Evolutionary conservation across 2,797 vertebrate species (phyloP).

Genomic region (Arctocebus calabarensis): DNA sequence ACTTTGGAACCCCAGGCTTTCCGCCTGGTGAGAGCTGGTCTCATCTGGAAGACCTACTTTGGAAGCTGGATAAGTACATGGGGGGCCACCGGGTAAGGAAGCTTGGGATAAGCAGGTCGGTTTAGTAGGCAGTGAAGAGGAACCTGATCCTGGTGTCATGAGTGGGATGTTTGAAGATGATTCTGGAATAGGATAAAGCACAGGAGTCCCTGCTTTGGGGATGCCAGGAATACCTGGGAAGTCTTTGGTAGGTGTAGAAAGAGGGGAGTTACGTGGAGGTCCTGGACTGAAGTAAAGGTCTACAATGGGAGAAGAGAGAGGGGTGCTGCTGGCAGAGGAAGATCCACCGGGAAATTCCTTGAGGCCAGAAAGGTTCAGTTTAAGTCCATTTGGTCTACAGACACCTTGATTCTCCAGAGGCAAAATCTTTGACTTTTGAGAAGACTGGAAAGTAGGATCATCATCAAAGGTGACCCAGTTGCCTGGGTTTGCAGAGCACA

Average conservation of each 20-base stretch:
- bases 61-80: constrained; percentile 45
- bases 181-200: constrained; percentile 89
- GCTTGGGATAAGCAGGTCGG: constrained; percentile 28
- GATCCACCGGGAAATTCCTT: constrained; percentile 90
- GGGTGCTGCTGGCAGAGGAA: constrained; percentile 87
- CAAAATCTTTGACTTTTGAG: constrained; percentile 87
- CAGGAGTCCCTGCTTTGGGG: constrained; percentile 86
- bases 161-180: constrained; percentile 81
- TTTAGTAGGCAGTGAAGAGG: constrained; percentile 63
- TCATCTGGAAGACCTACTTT: constrained; percentile 47
- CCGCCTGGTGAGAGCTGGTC: constrained; percentile 57
- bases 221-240: constrained; percentile 88
- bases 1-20: constrained; percentile 41
- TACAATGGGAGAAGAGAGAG: constrained; percentile 92
- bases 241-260: constrained; percentile 93
- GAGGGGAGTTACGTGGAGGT: constrained; percentile 94
- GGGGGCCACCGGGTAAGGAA: constrained; percentile 34
- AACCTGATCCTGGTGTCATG: constrained; percentile 80
- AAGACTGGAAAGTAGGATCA: constrained; percentile 88
- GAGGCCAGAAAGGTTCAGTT: constrained; percentile 91
- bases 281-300: constrained; percentile 92
- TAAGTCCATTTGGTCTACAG: constrained; percentile 94
- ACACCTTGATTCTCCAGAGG: constrained; percentile 86
- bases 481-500: constrained; percentile 96
- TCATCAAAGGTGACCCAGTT: constrained; percentile 99